Conservation (phyloP, 2,797 vertebrate genomes). For the Salarias fasciatus region DNA sequence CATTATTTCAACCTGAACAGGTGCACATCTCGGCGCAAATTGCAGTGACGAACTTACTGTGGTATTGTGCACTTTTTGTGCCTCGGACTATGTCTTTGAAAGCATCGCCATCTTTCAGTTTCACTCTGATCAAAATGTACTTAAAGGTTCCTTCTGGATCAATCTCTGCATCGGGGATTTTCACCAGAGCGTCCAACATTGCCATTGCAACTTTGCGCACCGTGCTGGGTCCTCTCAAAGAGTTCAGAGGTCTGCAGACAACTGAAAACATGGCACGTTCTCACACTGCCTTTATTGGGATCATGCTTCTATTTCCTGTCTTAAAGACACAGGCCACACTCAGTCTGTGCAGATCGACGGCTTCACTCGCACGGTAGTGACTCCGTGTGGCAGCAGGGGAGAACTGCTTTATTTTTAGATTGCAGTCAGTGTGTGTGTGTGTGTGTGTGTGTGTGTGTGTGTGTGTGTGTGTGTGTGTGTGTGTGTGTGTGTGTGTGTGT, state of each 20-base stretch:
- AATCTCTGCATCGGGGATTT: constrained; percentile 83
- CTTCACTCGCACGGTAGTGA: constrained; percentile 17
- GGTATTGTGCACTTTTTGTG: constrained; percentile 88
- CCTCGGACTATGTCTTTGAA: constrained; percentile 88
- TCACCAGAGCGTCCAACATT: constrained; percentile 78
- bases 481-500: too few species aligned
- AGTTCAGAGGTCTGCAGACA: not conserved
- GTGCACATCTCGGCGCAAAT: constrained; percentile 15
- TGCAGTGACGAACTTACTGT: constrained; percentile 84
- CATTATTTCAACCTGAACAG: not conserved
- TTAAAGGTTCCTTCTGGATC: constrained; percentile 90
- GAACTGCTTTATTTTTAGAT: too few species aligned
- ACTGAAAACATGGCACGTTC: constrained; percentile 15
- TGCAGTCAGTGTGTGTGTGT: too few species aligned
- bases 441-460: too few species aligned
- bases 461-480: too few species aligned
- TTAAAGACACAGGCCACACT: constrained; percentile 62
- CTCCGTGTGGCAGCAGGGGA: constrained; percentile 19
- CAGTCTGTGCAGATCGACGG: too few species aligned
- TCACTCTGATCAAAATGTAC: constrained; percentile 88
- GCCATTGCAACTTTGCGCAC: not conserved
- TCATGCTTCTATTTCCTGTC: constrained; percentile 38
- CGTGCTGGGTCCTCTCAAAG: not conserved
- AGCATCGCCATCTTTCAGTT: constrained; percentile 75
- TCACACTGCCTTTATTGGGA: constrained; percentile 33